A percentile compares a stretch with the other conserved stretches of the same genome.
These are phyloP conservation scores for Polypterus senegalus DNA, from an alignment of 2,113 vertebrate species.

Conservation along the genomic window DNA sequence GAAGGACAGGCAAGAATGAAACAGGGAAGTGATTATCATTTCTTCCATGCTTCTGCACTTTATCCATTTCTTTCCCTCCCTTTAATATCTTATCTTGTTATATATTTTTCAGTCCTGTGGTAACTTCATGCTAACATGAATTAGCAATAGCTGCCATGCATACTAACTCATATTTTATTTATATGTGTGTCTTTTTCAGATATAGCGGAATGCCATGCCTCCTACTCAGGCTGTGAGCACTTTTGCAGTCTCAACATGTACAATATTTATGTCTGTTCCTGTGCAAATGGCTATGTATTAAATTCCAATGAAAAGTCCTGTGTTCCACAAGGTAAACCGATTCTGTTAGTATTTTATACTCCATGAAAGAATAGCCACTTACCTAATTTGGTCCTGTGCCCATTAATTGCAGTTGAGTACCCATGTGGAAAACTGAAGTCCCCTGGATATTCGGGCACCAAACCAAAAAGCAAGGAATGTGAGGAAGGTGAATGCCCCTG, in stretches of 20 bases:
- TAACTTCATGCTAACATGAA: neutral
- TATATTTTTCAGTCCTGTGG: too few relatives aligned
- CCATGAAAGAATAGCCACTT: neutral
- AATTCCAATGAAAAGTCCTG: slow-evolving; percentile 55
- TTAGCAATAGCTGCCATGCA: neutral
- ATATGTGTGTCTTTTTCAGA: slow-evolving; percentile 31
- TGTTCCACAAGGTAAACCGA: slow-evolving; percentile 44
- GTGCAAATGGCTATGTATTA: slow-evolving; percentile 57
- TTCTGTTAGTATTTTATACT: neutral
- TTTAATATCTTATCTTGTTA: too few relatives aligned
- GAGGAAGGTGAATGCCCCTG: slow-evolving; percentile 53
- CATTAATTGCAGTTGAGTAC: slow-evolving; percentile 24
- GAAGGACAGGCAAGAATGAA: too few relatives aligned
- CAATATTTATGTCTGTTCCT: slow-evolving; percentile 53
- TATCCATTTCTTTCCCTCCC: too few relatives aligned
- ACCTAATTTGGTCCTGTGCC: neutral
- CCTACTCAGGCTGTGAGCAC: slow-evolving; percentile 61
- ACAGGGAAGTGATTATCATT: too few relatives aligned
- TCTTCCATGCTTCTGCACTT: too few relatives aligned
- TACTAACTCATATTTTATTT: neutral
- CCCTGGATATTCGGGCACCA: neutral
- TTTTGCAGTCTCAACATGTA: slow-evolving; percentile 50
- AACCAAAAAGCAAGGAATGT: slow-evolving; percentile 14
- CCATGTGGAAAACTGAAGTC: slow-evolving; percentile 36
- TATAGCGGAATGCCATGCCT: slow-evolving; percentile 49